Evolutionary conservation across 2,888 invertebrate genomes (phyloP).

Genomic region (Nemotelus nigrinus): DNA sequence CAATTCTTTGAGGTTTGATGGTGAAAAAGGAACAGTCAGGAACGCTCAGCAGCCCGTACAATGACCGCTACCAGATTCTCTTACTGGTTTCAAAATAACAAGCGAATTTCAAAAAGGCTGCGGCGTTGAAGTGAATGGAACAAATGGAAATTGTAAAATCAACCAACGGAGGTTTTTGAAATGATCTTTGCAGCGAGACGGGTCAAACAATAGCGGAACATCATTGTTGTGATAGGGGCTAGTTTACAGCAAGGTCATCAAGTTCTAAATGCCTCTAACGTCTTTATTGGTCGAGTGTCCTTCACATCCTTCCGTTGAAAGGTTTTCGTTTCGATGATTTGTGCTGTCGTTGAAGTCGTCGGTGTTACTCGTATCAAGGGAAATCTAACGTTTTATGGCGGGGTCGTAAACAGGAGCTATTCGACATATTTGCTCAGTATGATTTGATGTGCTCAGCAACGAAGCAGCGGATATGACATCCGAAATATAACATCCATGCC

Average conservation of each 20-base stretch:
- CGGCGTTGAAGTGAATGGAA: slow-evolving; percentile 17
- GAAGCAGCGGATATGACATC: neutral
- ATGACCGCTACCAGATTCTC: slow-evolving; percentile 21
- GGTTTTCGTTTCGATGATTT: neutral
- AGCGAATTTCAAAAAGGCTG: slow-evolving; percentile 1
- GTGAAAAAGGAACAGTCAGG: neutral
- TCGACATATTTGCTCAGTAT: slow-evolving; percentile 39
- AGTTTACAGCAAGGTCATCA: slow-evolving; percentile 22
- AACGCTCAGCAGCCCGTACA: neutral
- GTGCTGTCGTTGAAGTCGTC: neutral
- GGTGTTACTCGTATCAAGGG: slow-evolving; percentile 15
- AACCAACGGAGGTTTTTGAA: slow-evolving; percentile 21
- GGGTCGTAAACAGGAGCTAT: slow-evolving; percentile 39
- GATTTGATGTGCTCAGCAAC: neutral
- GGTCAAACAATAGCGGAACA: slow-evolving; percentile 13
- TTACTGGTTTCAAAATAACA: slow-evolving; percentile 11
- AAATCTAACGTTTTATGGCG: slow-evolving; percentile 22
- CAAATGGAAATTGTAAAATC: neutral
- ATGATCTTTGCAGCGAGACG: slow-evolving; percentile 5
- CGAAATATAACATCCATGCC: neutral
- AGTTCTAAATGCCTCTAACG: slow-evolving; percentile 8
- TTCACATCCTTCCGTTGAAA: slow-evolving; percentile 13
- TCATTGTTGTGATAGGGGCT: slow-evolving; percentile 35
- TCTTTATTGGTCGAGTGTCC: slow-evolving; percentile 35
- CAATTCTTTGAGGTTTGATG: slow-evolving; percentile 38